phyloP scores from a whole-genome alignment of 2,888 invertebrate genomes.

The Syrphus vitripennis region DNA sequence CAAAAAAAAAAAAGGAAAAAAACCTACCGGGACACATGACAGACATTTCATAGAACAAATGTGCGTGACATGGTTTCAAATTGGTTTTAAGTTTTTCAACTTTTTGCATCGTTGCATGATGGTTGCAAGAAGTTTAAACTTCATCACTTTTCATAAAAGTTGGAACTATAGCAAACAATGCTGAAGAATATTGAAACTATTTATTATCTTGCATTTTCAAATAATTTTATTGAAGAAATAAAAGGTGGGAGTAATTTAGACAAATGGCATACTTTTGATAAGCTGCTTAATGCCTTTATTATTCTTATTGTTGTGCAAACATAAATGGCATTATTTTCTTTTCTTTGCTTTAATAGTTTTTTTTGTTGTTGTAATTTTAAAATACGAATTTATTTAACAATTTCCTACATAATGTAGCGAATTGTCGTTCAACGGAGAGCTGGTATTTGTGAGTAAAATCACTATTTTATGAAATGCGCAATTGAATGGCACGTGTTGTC shows the following conservation, averaged over 20 bases:
- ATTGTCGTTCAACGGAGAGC: too few relatives aligned
- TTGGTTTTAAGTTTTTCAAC: slow-evolving; percentile 35
- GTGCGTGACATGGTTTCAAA: slow-evolving; percentile 55
- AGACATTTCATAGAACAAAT: slow-evolving; percentile 20
- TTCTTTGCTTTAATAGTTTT: neutral
- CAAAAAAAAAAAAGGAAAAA: too few relatives aligned
- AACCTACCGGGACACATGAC: neutral
- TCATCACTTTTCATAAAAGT: neutral
- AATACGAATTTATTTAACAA: neutral
- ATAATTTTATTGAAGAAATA: neutral
- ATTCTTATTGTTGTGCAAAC: neutral
- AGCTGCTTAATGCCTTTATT: neutral
- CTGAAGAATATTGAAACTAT: neutral
- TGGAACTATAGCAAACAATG: neutral
- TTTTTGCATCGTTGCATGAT: neutral
- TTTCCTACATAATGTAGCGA: too few relatives aligned
- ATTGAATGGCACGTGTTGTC: too few relatives aligned
- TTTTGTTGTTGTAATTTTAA: neutral
- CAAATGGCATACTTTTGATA: neutral
- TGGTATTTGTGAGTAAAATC: too few relatives aligned
- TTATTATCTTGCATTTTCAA: neutral
- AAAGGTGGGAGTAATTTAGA: neutral
- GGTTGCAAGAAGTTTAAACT: neutral
- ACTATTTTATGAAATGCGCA: too few relatives aligned
- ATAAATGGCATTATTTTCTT: neutral